Base-by-base conservation (phyloP, 2,888 invertebrate species). In the Rhamphomyia laevipes region DNA sequence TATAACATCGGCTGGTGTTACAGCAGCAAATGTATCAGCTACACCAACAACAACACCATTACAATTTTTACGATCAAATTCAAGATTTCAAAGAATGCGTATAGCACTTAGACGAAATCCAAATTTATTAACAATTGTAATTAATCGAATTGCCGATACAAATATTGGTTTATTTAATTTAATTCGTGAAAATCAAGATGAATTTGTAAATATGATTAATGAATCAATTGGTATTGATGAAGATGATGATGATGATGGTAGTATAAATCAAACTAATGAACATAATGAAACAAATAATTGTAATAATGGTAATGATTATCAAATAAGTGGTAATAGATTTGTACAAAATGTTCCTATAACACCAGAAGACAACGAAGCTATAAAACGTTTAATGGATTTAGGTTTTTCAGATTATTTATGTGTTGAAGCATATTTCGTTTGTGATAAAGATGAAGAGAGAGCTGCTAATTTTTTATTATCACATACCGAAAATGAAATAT, bases 181-280 rank as follows among this genome's bases (percentile, higher is more conserved):
- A 53, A 90, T 92, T 61, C 85, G 86, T 48, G 86, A 85, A 66
- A 86, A 91, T 66, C 90, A 89, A 71, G 90, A 91, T 67, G 88
- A 88, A 50, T 96, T 97, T 74, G 85, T 95, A 18, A 79, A 88
- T 64, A 89, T 95, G 88, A 75, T 96, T 59, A 37, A 57, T 23
- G 57, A 57, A 21, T 55, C 35, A 1, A 53, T 51, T 1, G 56
- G 49, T 16, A 57, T 53, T 41, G 56, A 55, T 2, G 55, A 56
- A 3, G 90, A 91, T 67, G 87, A 88, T 50, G 96, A 97, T 74
- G 85, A 95, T 21, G 79, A 88, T 64, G 47, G n/a, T n/a, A n/a
- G n/a, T n/a, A n/a, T n/a, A n/a, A n/a, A n/a, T n/a, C 89, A 95
- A 88, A 75, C 95, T 59, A 94, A 94, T 71, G 92, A 93, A 68